phyloP scores from a whole-genome alignment of 2,888 invertebrate species.

The Mythimna albipuncta region DNA sequence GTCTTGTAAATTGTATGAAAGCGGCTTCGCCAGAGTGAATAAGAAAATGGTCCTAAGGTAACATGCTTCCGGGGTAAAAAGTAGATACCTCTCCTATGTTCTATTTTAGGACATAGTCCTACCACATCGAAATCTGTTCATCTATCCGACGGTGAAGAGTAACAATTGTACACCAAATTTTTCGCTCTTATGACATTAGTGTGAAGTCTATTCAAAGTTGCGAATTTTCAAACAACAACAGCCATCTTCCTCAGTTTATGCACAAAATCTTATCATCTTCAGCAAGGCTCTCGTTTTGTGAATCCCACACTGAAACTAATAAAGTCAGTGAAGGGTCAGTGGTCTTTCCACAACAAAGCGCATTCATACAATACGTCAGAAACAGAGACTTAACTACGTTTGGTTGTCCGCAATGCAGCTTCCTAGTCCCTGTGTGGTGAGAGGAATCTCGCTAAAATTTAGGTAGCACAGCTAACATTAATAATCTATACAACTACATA shows the following conservation, averaged over 20 bases:
- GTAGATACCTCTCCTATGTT: too few relatives aligned
- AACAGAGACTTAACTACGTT: constrained; percentile 65
- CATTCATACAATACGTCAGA: constrained; percentile 53
- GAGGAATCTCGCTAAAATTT: constrained; percentile 10
- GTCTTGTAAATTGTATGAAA: too few relatives aligned
- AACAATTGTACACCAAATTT: too few relatives aligned
- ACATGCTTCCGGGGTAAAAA: too few relatives aligned
- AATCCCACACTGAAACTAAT: constrained; percentile 40
- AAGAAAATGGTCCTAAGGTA: too few relatives aligned
- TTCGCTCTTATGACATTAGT: too few relatives aligned
- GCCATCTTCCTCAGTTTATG: neutral
- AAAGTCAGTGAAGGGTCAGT: constrained; percentile 47
- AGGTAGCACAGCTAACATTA: neutral
- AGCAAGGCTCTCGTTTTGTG: constrained; percentile 31
- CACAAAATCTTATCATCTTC: constrained; percentile 25
- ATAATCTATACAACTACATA: too few relatives aligned
- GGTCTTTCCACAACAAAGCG: constrained; percentile 57
- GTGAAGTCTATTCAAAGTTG: neutral
- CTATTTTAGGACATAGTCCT: too few relatives aligned
- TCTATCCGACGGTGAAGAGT: too few relatives aligned
- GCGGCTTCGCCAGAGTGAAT: too few relatives aligned
- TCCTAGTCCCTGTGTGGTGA: constrained; percentile 24
- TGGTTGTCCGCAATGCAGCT: constrained; percentile 51
- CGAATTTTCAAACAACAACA: neutral
- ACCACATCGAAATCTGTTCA: too few relatives aligned